Evolutionary conservation across 2,113 vertebrate species (phyloP).

Genomic region (Corythoichthys intestinalis): DNA sequence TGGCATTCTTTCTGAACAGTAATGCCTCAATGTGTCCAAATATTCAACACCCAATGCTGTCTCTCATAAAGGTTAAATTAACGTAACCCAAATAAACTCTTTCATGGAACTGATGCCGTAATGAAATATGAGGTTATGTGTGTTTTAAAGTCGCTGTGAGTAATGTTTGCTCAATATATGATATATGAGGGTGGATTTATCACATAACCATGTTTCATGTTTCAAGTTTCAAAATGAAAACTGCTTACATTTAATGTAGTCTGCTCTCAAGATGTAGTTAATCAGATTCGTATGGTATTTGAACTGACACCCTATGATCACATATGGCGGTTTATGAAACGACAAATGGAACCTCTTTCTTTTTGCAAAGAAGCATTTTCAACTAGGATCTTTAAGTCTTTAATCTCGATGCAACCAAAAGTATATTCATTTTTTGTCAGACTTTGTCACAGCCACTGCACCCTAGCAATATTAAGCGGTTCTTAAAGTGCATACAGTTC

Average conservation of each 20-base stretch:
- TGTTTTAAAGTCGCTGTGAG: background rate
- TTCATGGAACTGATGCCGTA: constrained; percentile 27
- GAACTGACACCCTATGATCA: constrained; percentile 7
- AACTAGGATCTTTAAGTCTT: constrained; percentile 1
- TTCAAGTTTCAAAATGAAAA: constrained; percentile 14
- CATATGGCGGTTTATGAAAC: constrained; percentile 14
- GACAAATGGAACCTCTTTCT: constrained; percentile 9
- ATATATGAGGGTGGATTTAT: constrained; percentile 7
- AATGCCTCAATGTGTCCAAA: constrained; percentile 20
- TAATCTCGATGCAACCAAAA: background rate
- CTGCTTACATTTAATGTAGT: constrained; percentile 31
- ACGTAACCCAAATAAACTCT: constrained; percentile 15
- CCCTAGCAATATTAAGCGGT: background rate
- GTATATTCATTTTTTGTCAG: background rate
- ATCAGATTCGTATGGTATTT: constrained; percentile 27
- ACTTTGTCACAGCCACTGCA: background rate
- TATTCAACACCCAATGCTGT: constrained; percentile 22
- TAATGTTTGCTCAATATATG: constrained; percentile 9
- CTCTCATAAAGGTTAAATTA: constrained; percentile 35
- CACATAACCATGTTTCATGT: background rate
- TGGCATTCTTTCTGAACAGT: constrained; percentile 26
- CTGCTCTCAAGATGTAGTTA: constrained; percentile 45
- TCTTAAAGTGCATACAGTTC: background rate
- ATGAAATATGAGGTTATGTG: constrained; percentile 31
- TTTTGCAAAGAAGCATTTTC: constrained; percentile 9